Evolutionary conservation across 2,797 vertebrate species (phyloP).

Genomic region (Enteromius unitaeniatus): DNA sequence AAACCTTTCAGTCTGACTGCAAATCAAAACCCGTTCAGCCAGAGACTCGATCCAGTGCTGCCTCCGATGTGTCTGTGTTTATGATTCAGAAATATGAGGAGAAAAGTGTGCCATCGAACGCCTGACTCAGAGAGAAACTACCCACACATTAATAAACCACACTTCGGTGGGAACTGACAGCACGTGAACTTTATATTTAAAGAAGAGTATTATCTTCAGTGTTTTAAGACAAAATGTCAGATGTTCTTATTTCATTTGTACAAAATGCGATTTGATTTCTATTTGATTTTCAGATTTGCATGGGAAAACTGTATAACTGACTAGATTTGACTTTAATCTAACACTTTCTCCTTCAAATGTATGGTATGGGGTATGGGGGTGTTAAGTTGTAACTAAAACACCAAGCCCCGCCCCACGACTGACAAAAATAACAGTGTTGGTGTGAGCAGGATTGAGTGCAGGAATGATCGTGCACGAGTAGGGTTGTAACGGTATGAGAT

Average conservation of each 20-base stretch:
- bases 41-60: not conserved
- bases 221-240: not conserved
- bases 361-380: too few relatives aligned
- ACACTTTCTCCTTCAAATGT: not conserved
- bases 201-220: not conserved
- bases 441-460: too few relatives aligned
- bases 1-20: conserved; percentile 3
- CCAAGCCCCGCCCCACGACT: too few relatives aligned
- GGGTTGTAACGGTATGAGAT: too few relatives aligned
- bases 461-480: too few relatives aligned
- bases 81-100: not conserved
- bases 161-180: not conserved
- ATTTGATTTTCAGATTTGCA: too few relatives aligned
- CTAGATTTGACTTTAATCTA: not conserved
- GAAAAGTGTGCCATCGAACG: not conserved
- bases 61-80: not conserved
- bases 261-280: not conserved
- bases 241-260: not conserved
- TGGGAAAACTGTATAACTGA: not conserved
- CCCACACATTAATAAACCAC: not conserved
- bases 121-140: not conserved
- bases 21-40: not conserved
- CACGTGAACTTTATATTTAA: not conserved
- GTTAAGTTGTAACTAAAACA: too few relatives aligned
- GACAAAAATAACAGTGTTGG: too few relatives aligned